Evolutionary conservation across 2,888 invertebrate species (phyloP).

Genomic region (Drosophila neotestacea): DNA sequence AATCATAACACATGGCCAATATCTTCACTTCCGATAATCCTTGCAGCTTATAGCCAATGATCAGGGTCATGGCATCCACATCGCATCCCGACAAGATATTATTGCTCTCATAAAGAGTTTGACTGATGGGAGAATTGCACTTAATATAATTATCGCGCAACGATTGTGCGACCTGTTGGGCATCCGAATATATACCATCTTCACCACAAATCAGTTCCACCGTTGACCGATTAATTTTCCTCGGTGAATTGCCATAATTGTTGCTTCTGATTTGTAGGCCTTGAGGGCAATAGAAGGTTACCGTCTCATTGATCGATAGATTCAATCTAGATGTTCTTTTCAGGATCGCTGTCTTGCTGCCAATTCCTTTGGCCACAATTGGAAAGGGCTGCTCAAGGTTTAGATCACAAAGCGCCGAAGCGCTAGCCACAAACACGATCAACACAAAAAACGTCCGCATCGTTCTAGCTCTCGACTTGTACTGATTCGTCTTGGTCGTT

Average conservation of each 20-base stretch:
- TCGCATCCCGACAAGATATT: constrained; percentile 34
- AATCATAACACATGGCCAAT: constrained; percentile 47
- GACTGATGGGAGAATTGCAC: constrained; percentile 5
- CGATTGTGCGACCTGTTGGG: neutral
- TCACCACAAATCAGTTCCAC: constrained; percentile 16
- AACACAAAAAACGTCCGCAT: constrained; percentile 9
- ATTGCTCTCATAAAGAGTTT: constrained; percentile 42
- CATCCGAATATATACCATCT: constrained; percentile 13
- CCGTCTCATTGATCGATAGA: constrained; percentile 30
- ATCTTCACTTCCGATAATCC: constrained; percentile 26
- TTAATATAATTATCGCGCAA: neutral
- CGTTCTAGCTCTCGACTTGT: constrained; percentile 3
- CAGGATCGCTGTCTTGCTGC: constrained; percentile 38
- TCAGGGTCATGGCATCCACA: constrained; percentile 33
- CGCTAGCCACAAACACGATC: constrained; percentile 4
- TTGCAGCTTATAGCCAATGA: constrained; percentile 33
- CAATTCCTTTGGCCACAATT: constrained; percentile 43
- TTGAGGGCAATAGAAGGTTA: constrained; percentile 33
- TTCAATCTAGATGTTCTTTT: neutral
- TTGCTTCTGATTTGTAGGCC: neutral
- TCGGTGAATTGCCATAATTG: too few relatives aligned
- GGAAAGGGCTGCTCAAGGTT: constrained; percentile 10
- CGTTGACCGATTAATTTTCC: neutral
- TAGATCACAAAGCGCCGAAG: constrained; percentile 4
- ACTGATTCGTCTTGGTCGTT: constrained; percentile 24